These are phyloP conservation scores for Megalurothrips usitatus DNA, from an alignment of 2,888 invertebrate species.

Conservation along the genomic window DNA sequence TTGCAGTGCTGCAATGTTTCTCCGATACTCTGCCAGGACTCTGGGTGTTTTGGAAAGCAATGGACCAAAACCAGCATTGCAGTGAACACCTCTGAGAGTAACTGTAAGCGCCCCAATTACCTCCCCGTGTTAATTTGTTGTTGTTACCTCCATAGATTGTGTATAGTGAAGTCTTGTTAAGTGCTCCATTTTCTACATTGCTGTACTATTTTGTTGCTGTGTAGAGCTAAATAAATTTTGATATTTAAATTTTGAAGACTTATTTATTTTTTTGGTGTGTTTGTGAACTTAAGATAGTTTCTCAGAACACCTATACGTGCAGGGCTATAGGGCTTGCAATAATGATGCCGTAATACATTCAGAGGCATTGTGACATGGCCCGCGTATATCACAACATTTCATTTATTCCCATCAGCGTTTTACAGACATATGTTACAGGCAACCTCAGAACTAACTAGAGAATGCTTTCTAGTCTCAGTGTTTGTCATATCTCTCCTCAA, in stretches of 20 bases:
- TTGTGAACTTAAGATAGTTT: too few relatives aligned
- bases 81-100: background rate
- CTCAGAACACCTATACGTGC: too few relatives aligned
- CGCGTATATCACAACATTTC: background rate
- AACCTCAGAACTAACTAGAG: background rate
- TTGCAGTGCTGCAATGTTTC: background rate
- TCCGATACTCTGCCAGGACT: background rate
- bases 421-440: constrained; percentile 16
- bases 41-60: background rate
- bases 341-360: background rate
- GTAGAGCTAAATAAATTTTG: background rate
- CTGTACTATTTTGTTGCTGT: background rate
- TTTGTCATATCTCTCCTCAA: background rate
- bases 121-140: too few relatives aligned
- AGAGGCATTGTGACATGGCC: constrained; percentile 21
- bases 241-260: background rate
- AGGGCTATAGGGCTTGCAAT: too few relatives aligned
- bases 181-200: background rate
- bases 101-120: background rate
- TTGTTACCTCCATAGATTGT: too few relatives aligned
- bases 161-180: background rate
- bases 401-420: constrained; percentile 10
- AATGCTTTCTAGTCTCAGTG: background rate
- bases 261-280: background rate
- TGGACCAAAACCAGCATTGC: background rate